Percentiles rank a stretch among this genome's conserved stretches.
Conservation (phyloP, 1,140 invertebrate genomes). For the Halesus radiatus region DNA sequence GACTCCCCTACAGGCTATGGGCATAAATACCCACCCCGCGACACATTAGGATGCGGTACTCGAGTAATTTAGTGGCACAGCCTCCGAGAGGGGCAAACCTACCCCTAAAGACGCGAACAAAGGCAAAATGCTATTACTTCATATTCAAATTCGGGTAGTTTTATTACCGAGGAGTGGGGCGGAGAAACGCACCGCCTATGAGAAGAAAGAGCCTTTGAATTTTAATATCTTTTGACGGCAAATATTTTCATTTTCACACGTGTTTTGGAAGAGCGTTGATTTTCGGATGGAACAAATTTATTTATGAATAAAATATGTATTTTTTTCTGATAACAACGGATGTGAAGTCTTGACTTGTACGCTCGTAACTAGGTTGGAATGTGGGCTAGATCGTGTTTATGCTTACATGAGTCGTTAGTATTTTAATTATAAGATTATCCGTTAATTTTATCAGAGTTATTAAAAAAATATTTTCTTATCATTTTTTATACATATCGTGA, state of each 20-base stretch:
- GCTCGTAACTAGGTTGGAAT: no score
- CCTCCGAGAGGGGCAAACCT: slow-evolving; percentile 2
- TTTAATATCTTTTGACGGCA: slow-evolving; percentile 30
- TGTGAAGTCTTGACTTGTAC: no score
- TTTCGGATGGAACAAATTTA: no score
- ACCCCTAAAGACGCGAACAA: slow-evolving; percentile 33
- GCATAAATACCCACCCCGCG: slow-evolving; percentile 6
- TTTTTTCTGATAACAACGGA: no score
- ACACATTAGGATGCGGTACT: slow-evolving; percentile 25
- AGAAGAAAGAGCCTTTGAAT: slow-evolving; percentile 32
- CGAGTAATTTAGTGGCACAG: slow-evolving; percentile 33
- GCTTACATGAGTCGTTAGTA: no score
- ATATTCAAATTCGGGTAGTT: slow-evolving; percentile 44
- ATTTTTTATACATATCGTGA: no score
- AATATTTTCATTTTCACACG: slow-evolving; percentile 27
- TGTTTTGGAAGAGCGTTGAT: neutral
- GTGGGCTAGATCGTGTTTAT: no score
- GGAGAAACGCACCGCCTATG: neutral
- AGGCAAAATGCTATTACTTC: slow-evolving; percentile 36
- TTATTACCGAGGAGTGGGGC: slow-evolving; percentile 12
- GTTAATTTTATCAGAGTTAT: no score
- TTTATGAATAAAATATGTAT: no score
- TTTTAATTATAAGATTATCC: no score
- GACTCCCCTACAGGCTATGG: neutral
- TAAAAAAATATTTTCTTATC: no score